Percentiles rank a stretch among this genome's conserved stretches.
These are phyloP conservation scores for Helogale parvula DNA, from an alignment of 2,113 vertebrate genomes.

Conservation along the genomic window DNA sequence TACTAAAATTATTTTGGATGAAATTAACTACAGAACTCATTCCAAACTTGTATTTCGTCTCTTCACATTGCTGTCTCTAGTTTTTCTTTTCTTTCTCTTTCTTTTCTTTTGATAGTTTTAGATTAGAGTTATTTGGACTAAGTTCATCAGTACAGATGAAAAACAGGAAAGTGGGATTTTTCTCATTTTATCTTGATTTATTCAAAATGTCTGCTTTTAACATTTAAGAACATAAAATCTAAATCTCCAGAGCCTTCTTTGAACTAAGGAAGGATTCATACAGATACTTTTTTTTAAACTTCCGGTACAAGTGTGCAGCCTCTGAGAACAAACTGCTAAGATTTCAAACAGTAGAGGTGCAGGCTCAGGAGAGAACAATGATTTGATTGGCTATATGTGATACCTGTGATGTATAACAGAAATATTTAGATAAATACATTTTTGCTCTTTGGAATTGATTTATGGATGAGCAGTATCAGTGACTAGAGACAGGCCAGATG, in stretches of 20 bases:
- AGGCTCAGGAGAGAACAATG: not conserved
- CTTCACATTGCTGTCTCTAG: not conserved
- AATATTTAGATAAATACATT: not conserved
- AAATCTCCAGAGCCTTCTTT: not conserved
- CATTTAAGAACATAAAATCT: slow-evolving; percentile 30
- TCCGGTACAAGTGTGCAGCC: not conserved
- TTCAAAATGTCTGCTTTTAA: slow-evolving; percentile 33
- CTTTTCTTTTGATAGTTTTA: not conserved
- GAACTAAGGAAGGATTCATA: not conserved
- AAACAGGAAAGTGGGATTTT: not conserved
- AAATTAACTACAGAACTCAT: slow-evolving; percentile 39
- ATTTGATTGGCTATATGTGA: not conserved
- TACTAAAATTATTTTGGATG: slow-evolving; percentile 30
- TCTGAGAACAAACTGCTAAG: not conserved
- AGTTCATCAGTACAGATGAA: not conserved
- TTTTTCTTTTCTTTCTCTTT: not conserved
- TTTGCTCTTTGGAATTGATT: slow-evolving; percentile 7
- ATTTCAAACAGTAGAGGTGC: not conserved
- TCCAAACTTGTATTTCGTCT: not conserved
- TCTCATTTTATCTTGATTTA: slow-evolving; percentile 7
- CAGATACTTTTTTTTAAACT: not conserved
- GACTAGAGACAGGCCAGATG: not conserved
- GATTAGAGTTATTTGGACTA: not conserved
- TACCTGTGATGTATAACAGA: not conserved
- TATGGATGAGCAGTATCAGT: not conserved